Evolutionary conservation across 1,140 invertebrate genomes (phyloP).

Genomic region (Amyelois transitella): DNA sequence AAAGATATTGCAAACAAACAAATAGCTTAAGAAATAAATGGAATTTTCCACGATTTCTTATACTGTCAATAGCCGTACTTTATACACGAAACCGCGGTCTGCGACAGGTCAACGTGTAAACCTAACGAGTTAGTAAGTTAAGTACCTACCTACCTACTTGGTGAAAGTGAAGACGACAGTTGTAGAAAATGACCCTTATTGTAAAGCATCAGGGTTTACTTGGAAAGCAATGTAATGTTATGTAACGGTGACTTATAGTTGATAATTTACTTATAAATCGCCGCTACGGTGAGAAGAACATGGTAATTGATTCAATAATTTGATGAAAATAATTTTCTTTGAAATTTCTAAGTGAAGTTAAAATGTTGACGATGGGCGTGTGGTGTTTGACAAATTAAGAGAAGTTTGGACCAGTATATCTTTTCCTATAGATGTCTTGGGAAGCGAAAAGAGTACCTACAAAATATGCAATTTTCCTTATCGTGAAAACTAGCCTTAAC

Average conservation of each 20-base stretch:
- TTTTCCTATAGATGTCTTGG: no score
- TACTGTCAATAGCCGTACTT: neutral
- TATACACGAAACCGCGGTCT: neutral
- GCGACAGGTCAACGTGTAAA: neutral
- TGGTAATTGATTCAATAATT: neutral
- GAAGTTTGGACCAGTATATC: no score
- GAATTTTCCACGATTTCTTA: neutral
- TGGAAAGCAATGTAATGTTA: neutral
- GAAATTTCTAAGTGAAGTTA: no score
- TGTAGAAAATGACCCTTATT: neutral
- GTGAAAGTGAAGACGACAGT: neutral
- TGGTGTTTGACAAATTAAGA: no score
- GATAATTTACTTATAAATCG: neutral
- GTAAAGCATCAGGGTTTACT: neutral
- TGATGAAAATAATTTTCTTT: neutral
- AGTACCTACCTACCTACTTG: no score
- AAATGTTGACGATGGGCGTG: no score
- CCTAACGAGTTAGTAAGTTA: neutral
- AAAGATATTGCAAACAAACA: no score
- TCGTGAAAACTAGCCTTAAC: no score
- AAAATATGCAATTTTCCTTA: no score
- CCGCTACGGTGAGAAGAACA: neutral
- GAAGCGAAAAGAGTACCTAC: no score
- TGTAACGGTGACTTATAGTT: neutral
- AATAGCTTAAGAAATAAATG: no score